Evolutionary conservation across 2,113 vertebrate genomes (phyloP).

Genomic region (Oxygymnocypris stewartii): DNA sequence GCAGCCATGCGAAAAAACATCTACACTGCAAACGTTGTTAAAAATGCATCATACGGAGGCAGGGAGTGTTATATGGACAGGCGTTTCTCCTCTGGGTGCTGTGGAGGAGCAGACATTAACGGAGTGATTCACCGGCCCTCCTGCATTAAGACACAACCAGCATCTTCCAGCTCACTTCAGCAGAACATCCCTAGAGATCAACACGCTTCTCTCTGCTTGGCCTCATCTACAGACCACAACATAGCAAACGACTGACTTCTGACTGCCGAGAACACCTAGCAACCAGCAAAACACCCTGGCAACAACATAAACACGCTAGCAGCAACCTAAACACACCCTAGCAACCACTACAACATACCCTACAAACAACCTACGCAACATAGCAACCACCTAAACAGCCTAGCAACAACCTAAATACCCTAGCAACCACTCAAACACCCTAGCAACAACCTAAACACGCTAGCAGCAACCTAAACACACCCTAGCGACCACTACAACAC

Average conservation of each 20-base stretch:
- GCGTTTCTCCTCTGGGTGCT: slow-evolving; percentile 2
- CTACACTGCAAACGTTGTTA: background rate
- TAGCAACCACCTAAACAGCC: background rate
- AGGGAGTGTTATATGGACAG: background rate
- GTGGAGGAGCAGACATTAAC: background rate
- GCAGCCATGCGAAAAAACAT: background rate
- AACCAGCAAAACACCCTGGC: background rate
- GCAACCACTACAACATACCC: no score
- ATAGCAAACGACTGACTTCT: background rate
- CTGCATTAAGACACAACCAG: slow-evolving; percentile 4
- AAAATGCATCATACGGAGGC: slow-evolving; percentile 9
- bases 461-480: background rate
- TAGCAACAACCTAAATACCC: background rate
- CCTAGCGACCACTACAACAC: background rate
- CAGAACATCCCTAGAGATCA: slow-evolving; percentile 9
- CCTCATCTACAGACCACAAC: background rate
- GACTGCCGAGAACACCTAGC: background rate
- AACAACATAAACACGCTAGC: background rate
- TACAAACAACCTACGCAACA: background rate
- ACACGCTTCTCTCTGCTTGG: background rate
- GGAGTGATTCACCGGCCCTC: background rate
- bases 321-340: background rate
- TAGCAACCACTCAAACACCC: background rate
- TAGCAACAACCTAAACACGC: background rate
- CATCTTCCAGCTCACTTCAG: slow-evolving; percentile 1